Base-by-base conservation (phyloP, 2,888 invertebrate species). In the Euproctis similis region DNA sequence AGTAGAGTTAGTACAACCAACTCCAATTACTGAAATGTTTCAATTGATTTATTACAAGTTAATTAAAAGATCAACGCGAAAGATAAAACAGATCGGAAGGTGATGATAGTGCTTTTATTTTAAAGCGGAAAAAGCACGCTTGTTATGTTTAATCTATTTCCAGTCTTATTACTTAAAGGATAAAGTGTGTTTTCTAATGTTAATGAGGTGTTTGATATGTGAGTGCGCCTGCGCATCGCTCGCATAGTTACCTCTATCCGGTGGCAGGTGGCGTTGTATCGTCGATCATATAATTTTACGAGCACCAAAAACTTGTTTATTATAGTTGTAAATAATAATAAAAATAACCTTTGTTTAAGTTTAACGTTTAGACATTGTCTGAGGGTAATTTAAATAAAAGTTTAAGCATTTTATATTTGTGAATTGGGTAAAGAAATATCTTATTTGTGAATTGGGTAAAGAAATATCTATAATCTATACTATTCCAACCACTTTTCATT, bases 281-380 rank as follows among this genome's bases (percentile, higher is more conserved):
- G 62, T 58, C 60, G 65, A 59, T 66, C 62, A 66, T 74, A 64
- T 70, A 72, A 61, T 70, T 72, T 70, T 66, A 71, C 63, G 62
- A 55, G 40, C 35, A 49, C 46, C 46, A 32, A n/a, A n/a, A 49
- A 48, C 44, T 53, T 50, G 54, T 67, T 71, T 68, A 67, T 49
- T 60, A 53, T 44, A 41, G 45, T 46, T 41, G 59, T 71, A 64
- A 68, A 68, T 65, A 59, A 58, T 51, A 36, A 39, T 31, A 43
- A 43, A 11, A 59, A 53, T 52, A 53, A 53, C 7, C 3, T 28
- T 32, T 32, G 17, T 20, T 26, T 28, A 9, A 13, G 8, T 16
- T 24, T 24, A 11, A 9, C 2, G 8, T 22, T 28, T 11, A n/a
- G n/a, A n/a, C n/a, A n/a, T n/a, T n/a, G n/a, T n/a, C n/a, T n/a